These are phyloP conservation scores for Pseudopipra pipra DNA, from an alignment of 2,113 vertebrate genomes.

Conservation along the genomic window DNA sequence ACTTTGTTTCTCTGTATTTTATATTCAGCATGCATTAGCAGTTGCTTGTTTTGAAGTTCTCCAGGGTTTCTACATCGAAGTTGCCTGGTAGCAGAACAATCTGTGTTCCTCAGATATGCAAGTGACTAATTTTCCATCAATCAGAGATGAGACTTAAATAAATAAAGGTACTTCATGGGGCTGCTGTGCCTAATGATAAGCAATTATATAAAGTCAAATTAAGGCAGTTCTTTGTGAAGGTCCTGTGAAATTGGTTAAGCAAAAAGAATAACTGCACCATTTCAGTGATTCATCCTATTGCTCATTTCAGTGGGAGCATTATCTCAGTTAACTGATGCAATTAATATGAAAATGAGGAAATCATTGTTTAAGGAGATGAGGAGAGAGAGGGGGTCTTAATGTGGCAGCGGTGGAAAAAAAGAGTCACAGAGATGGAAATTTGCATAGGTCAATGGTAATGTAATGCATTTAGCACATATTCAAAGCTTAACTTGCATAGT, in stretches of 20 bases:
- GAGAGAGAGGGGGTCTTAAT: slow-evolving; percentile 67
- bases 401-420: slow-evolving; percentile 56
- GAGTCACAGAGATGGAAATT: slow-evolving; percentile 73
- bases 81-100: slow-evolving; percentile 67
- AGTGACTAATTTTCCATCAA: slow-evolving; percentile 81
- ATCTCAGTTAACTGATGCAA: slow-evolving; percentile 84
- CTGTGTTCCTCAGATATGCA: slow-evolving; percentile 77
- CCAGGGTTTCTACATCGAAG: slow-evolving; percentile 53
- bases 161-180: slow-evolving; percentile 80
- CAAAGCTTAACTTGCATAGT: slow-evolving; percentile 72
- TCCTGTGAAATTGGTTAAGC: slow-evolving; percentile 84
- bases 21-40: slow-evolving; percentile 46
- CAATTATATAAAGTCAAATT: slow-evolving; percentile 82
- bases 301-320: slow-evolving; percentile 81
- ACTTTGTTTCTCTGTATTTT: slow-evolving; percentile 52
- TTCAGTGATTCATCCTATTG: slow-evolving; percentile 81
- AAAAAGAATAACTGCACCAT: slow-evolving; percentile 82
- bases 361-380: slow-evolving; percentile 83
- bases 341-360: slow-evolving; percentile 89
- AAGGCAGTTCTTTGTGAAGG: slow-evolving; percentile 78
- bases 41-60: slow-evolving; percentile 65
- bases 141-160: slow-evolving; percentile 81
- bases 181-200: slow-evolving; percentile 85
- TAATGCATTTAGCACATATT: slow-evolving; percentile 64
- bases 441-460: slow-evolving; percentile 79